A percentile compares a stretch with the other conserved stretches of the same genome.
Conservation (phyloP, 2,797 vertebrate species). For the Propithecus deckenii region DNA sequence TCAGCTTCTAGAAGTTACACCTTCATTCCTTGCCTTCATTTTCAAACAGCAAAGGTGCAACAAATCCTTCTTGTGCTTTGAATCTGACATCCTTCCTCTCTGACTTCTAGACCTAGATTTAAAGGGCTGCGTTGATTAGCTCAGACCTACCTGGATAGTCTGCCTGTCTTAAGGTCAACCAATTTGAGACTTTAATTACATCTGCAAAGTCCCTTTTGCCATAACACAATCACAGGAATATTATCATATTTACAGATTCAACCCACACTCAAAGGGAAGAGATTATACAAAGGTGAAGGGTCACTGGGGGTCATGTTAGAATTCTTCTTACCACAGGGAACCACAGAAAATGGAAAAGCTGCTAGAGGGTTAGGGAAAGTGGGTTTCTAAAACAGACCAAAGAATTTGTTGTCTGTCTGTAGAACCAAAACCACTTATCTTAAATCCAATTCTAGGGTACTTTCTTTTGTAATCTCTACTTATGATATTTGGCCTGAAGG, state of each 20-base stretch:
- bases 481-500: background rate
- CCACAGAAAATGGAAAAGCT: background rate
- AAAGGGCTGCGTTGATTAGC: background rate
- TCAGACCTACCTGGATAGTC: background rate
- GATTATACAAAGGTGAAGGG: background rate
- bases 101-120: background rate
- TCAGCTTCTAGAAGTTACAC: background rate
- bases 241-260: background rate
- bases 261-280: background rate
- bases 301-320: background rate
- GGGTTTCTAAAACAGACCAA: conserved; percentile 2
- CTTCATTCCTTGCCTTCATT: background rate
- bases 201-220: background rate
- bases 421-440: background rate
- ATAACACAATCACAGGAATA: background rate
- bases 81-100: background rate
- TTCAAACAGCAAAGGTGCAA: background rate
- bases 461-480: background rate
- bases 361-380: background rate
- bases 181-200: background rate
- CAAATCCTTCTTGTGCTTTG: background rate
- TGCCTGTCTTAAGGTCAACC: background rate
- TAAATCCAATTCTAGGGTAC: background rate
- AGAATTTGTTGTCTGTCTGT: background rate
- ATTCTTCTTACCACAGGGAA: background rate